Conservation (phyloP, 1,140 invertebrate species). For the Temnothorax nylanderi region DNA sequence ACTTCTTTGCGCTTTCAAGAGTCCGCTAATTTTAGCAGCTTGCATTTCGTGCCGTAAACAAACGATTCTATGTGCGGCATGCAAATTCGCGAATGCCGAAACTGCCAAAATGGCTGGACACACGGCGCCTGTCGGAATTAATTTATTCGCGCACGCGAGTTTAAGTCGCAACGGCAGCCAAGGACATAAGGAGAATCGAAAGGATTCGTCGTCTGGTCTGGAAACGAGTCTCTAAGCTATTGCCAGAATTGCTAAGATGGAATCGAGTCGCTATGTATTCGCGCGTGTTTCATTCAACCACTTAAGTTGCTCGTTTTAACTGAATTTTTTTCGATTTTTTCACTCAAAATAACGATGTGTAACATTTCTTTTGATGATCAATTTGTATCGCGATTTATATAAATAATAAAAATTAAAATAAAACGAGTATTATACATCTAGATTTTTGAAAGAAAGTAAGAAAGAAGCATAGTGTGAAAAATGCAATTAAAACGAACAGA, state of each 20-base stretch:
- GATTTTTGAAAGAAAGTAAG: neutral
- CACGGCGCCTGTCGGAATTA: slow-evolving; percentile 30
- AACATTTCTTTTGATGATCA: neutral
- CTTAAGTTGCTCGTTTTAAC: neutral
- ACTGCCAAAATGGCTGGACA: neutral
- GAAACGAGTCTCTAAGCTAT: neutral
- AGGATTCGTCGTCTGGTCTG: slow-evolving; percentile 20
- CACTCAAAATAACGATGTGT: neutral
- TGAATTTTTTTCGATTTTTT: neutral
- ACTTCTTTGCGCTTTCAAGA: neutral
- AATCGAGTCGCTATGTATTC: neutral
- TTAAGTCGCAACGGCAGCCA: slow-evolving; percentile 17
- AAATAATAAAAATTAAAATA: slow-evolving; percentile 3
- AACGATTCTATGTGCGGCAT: slow-evolving; percentile 13
- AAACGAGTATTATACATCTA: neutral
- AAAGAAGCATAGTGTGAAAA: neutral
- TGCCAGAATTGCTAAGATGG: neutral
- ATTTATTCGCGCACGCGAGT: slow-evolving; percentile 48
- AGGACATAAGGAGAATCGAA: slow-evolving; percentile 47
- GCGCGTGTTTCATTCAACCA: neutral
- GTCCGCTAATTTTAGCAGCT: slow-evolving; percentile 41
- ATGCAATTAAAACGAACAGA: slow-evolving; percentile 12
- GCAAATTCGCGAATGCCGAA: slow-evolving; percentile 40
- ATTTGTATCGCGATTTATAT: neutral
- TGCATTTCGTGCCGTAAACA: slow-evolving; percentile 30